phyloP scores from a whole-genome alignment of 2,888 invertebrate species.

The Idaea straminata region DNA sequence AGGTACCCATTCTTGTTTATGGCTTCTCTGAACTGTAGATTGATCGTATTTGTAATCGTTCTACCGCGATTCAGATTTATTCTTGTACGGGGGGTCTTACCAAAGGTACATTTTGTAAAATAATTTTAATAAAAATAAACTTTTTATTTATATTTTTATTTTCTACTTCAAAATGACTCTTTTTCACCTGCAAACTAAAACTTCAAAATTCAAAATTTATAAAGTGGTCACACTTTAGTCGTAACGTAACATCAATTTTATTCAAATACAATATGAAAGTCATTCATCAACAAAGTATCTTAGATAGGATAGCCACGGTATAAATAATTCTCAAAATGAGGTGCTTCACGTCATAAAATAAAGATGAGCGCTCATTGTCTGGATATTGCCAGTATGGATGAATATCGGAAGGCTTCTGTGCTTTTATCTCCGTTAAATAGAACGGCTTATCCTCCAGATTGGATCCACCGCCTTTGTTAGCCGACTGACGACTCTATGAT shows the following conservation, averaged over 20 bases:
- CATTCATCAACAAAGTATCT: slow-evolving; percentile 45
- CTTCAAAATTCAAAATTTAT: no score
- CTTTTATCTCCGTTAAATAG: slow-evolving; percentile 51
- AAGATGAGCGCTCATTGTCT: slow-evolving; percentile 62
- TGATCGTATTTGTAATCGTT: not conserved
- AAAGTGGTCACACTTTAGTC: not conserved
- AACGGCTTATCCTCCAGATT: slow-evolving; percentile 43
- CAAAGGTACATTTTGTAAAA: no score
- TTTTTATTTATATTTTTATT: no score
- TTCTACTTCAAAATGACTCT: no score
- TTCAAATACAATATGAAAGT: slow-evolving; percentile 40
- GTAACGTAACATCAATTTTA: slow-evolving; percentile 8
- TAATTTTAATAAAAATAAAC: no score
- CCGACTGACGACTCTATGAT: slow-evolving; percentile 1
- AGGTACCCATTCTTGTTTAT: not conserved
- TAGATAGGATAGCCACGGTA: slow-evolving; percentile 48
- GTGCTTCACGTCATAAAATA: slow-evolving; percentile 62
- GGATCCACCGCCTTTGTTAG: slow-evolving; percentile 35
- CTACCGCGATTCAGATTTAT: no score
- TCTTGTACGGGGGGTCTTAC: no score
- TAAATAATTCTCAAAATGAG: slow-evolving; percentile 62
- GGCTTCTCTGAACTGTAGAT: not conserved
- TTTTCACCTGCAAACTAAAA: no score
- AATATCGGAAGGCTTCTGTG: slow-evolving; percentile 41
- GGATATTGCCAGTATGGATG: slow-evolving; percentile 42